These are phyloP conservation scores for Pemphredon lugubris DNA, from an alignment of 2,888 invertebrate species.

Conservation along the genomic window DNA sequence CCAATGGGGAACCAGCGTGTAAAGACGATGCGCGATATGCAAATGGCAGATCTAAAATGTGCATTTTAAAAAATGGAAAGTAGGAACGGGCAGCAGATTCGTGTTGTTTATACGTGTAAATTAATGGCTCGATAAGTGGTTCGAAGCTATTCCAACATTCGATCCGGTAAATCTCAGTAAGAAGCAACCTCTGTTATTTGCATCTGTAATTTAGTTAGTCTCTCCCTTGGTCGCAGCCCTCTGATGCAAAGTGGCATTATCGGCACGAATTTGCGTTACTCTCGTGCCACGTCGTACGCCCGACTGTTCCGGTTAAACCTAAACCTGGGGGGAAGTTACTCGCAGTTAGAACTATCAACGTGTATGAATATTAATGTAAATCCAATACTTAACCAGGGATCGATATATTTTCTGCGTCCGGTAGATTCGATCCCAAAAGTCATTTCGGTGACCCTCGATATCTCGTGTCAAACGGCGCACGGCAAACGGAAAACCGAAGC, in stretches of 20 bases:
- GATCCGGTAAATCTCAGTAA: conserved; percentile 77
- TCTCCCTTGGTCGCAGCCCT: conserved; percentile 62
- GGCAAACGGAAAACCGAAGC: too few relatives aligned
- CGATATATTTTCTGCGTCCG: conserved; percentile 19
- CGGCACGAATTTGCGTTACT: conserved; percentile 69
- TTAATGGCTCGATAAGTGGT: conserved; percentile 77
- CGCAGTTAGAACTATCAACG: conserved; percentile 61
- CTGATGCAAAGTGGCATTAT: conserved; percentile 77
- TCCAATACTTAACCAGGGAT: conserved; percentile 36
- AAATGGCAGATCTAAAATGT: background rate
- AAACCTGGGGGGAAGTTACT: conserved; percentile 56
- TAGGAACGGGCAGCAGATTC: background rate
- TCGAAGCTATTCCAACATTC: conserved; percentile 67
- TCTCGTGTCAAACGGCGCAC: too few relatives aligned
- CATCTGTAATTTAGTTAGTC: conserved; percentile 77
- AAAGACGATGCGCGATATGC: background rate
- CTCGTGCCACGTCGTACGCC: conserved; percentile 55
- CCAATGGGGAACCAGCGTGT: too few relatives aligned
- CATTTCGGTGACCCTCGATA: too few relatives aligned
- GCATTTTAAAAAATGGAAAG: background rate
- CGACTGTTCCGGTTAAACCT: conserved; percentile 63
- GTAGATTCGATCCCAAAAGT: conserved; percentile 32
- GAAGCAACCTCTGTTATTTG: conserved; percentile 78
- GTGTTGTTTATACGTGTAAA: conserved; percentile 67
- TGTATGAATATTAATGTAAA: conserved; percentile 62